Evolutionary conservation across 2,888 invertebrate genomes (phyloP), one percentile per base, ranked within the genome.

Genomic region (Ochropleura plecta): DNA sequence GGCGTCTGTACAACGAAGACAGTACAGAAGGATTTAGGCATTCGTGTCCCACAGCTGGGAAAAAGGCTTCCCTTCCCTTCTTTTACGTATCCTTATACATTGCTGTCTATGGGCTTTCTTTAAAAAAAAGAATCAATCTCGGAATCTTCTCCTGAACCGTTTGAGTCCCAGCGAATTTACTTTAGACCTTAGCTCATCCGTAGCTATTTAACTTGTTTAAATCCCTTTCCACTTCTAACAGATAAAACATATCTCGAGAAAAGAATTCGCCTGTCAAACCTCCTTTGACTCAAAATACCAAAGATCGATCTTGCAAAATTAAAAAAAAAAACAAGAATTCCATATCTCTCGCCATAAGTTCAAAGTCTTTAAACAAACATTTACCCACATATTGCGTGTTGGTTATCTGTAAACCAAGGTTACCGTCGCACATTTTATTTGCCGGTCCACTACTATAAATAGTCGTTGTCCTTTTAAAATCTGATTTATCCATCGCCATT

Each of bases 361-460:
- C 40, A 66, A 84, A 70, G 44, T 62, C 53, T 84, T 69, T 76
- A 66, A 69, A 69, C 68, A 84, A 75, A 71, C 65, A 71, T 76
- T 79, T 83, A 69, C 53, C 53, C 12, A 77, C 68, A 62, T 70
- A 81, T 63, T 73, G 70, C 78, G 71, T 82, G 83, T 78, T 30
- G 12, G 40, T 57, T 83, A 83, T 83, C 85, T 82, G 49, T 70
- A n/a, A 70, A 44, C 82, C 85, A 85, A 83, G 82, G 85, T 73
- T 74, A 74, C 49, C 63, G 49, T 62, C 66, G 55, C 59, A 71
- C 46, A 82, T 78, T 85, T 74, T 70, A 69, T 78, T 81, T 59
- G 40, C 69, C 20, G 46, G 51, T 30, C 65, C 65, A 66, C 40
- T 10, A 40, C 82, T 83, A 82, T 83, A 72, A 77, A 81, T 85